phyloP scores from a whole-genome alignment of 2,113 vertebrate genomes.

The Heptranchias perlo region DNA sequence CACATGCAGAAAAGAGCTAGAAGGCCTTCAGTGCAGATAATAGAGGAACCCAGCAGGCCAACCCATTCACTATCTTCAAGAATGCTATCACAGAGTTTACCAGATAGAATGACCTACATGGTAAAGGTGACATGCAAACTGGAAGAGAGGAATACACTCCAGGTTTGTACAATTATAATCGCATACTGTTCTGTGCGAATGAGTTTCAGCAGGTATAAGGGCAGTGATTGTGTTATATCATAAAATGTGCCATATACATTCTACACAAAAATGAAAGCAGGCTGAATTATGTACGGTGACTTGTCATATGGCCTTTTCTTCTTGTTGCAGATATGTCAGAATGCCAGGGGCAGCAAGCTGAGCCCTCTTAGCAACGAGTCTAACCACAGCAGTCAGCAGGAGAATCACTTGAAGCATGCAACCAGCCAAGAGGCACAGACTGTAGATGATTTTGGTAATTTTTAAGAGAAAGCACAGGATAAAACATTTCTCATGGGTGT shows the following conservation, averaged over 20 bases:
- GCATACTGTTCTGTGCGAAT: background rate
- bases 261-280: background rate
- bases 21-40: too few species aligned
- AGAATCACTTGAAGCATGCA: background rate
- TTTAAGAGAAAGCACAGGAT: background rate
- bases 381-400: background rate
- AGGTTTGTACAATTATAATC: background rate
- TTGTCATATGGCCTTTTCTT: background rate
- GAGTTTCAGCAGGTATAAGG: background rate
- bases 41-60: background rate
- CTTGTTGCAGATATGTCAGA: background rate
- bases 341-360: background rate
- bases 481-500: background rate
- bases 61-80: background rate
- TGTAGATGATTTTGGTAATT: background rate
- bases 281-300: background rate
- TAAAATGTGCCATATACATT: background rate
- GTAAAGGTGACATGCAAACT: background rate
- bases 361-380: background rate
- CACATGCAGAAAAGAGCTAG: too few species aligned
- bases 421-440: background rate
- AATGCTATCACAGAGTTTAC: background rate
- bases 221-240: background rate
- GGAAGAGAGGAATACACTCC: background rate
- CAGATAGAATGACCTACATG: background rate